Conservation (phyloP, 2,797 vertebrate genomes). For the Cyprinella venusta region DNA sequence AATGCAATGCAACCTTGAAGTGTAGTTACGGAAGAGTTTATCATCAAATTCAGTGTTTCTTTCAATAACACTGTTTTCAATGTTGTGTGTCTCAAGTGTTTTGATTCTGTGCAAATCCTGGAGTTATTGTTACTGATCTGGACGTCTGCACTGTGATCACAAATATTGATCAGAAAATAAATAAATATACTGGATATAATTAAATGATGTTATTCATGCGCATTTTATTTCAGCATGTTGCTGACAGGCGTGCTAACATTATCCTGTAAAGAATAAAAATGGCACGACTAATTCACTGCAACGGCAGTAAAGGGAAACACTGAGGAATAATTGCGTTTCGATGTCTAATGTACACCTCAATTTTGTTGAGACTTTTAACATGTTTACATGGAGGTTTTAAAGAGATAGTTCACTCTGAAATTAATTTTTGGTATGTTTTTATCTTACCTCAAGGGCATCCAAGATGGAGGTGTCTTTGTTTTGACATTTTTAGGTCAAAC, state of each 20-base stretch:
- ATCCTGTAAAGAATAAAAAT: not conserved
- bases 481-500: too few relatives aligned
- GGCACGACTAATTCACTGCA: not conserved
- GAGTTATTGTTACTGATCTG: constrained; percentile 74
- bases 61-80: not conserved
- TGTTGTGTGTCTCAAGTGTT: not conserved
- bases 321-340: not conserved
- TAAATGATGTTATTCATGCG: not conserved
- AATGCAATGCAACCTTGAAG: not conserved
- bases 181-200: constrained; percentile 22
- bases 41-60: not conserved
- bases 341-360: not conserved
- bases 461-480: too few relatives aligned
- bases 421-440: too few relatives aligned
- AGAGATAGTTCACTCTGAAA: too few relatives aligned
- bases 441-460: too few relatives aligned
- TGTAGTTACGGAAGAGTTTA: not conserved
- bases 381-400: not conserved
- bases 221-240: not conserved
- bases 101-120: constrained; percentile 60
- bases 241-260: not conserved
- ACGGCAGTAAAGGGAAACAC: not conserved
- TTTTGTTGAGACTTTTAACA: not conserved
- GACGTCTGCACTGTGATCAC: constrained; percentile 57
- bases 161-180: constrained; percentile 43